phyloP scores from a whole-genome alignment of 2,797 vertebrate genomes.

The Jordanella pulchra region DNA sequence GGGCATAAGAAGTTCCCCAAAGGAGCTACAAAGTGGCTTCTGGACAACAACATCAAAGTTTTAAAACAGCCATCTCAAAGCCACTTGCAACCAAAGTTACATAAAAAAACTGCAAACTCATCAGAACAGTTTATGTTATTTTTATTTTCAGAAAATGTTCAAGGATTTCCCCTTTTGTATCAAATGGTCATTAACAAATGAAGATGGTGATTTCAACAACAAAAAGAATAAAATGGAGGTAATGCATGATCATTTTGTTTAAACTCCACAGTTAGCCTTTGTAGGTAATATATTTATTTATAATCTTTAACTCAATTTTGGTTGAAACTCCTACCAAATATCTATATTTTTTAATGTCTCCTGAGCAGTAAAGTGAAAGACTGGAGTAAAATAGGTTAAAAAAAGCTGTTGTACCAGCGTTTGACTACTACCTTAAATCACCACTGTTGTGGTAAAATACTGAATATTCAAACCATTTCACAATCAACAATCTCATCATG shows the following conservation, averaged over 20 bases:
- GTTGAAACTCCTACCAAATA: background rate
- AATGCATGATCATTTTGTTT: background rate
- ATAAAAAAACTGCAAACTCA: too few relatives aligned
- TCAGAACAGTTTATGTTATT: too few relatives aligned
- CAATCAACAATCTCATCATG: slow-evolving; percentile 52
- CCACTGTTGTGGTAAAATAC: slow-evolving; percentile 39
- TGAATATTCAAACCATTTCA: slow-evolving; percentile 44
- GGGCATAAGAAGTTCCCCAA: too few relatives aligned
- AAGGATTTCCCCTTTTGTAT: background rate
- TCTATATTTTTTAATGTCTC: background rate
- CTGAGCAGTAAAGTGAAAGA: background rate
- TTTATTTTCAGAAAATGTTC: too few relatives aligned
- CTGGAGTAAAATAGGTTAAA: background rate
- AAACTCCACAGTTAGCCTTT: background rate
- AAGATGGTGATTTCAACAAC: background rate
- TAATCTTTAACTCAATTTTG: background rate
- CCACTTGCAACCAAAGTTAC: too few relatives aligned
- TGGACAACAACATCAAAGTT: too few relatives aligned
- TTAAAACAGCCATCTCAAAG: too few relatives aligned
- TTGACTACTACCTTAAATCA: slow-evolving; percentile 21
- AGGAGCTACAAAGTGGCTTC: too few relatives aligned
- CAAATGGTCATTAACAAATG: background rate
- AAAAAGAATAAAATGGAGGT: background rate
- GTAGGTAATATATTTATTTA: background rate
- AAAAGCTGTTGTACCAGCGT: background rate